Evolutionary conservation across 2,113 vertebrate genomes (phyloP).

Genomic region (Lepisosteus osseus): DNA sequence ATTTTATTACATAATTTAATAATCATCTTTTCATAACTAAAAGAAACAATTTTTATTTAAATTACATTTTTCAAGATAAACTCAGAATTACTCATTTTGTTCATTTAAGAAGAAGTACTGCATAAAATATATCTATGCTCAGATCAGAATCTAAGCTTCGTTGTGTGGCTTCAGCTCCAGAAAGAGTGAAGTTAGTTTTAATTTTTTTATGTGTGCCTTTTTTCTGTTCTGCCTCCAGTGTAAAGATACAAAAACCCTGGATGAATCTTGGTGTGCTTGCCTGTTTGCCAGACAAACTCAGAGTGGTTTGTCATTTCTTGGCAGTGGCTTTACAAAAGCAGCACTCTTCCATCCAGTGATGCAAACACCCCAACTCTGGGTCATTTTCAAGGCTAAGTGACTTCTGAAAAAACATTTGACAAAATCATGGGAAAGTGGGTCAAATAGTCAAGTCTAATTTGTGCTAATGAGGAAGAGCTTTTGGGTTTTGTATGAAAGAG

Average conservation of each 20-base stretch:
- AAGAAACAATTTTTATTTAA: too few relatives aligned
- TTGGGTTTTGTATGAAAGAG: not conserved
- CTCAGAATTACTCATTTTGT: too few relatives aligned
- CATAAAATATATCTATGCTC: not conserved
- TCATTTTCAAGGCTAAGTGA: not conserved
- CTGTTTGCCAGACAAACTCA: constrained; percentile 28
- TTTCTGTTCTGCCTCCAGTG: not conserved
- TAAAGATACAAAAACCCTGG: not conserved
- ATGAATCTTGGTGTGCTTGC: constrained; percentile 16
- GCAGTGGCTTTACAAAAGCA: constrained; percentile 13
- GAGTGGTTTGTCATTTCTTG: constrained; percentile 28
- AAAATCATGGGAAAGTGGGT: not conserved
- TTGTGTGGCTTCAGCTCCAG: not conserved
- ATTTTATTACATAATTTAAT: too few relatives aligned
- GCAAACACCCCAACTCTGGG: not conserved
- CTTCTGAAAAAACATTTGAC: not conserved
- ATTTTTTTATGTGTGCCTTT: not conserved
- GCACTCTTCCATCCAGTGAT: constrained; percentile 4
- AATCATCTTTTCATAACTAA: too few relatives aligned
- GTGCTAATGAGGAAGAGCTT: constrained; percentile 5
- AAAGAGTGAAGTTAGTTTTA: not conserved
- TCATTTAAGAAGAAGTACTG: too few relatives aligned
- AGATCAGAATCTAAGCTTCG: not conserved
- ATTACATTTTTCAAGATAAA: too few relatives aligned
- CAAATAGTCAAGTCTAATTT: not conserved